These are phyloP conservation scores for Dryobotodes eremita DNA, from an alignment of 2,888 invertebrate genomes.

Conservation along the genomic window DNA sequence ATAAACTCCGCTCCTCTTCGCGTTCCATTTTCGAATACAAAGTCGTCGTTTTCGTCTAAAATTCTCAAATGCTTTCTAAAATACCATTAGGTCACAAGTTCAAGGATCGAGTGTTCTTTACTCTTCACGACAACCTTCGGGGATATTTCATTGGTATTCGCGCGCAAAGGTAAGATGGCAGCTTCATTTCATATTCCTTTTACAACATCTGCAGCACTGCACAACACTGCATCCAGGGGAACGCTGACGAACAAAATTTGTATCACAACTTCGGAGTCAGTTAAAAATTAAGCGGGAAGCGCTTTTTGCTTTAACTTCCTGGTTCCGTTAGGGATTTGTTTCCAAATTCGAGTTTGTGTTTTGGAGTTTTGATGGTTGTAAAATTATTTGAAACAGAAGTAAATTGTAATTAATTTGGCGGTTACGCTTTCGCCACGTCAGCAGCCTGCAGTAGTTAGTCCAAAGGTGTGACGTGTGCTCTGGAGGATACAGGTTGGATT, in stretches of 20 bases:
- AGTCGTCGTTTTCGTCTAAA: constrained; percentile 20
- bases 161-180: constrained; percentile 58
- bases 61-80: constrained; percentile 40
- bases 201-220: constrained; percentile 56
- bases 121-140: constrained; percentile 37
- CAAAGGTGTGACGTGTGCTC: neutral
- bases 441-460: neutral
- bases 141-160: constrained; percentile 59
- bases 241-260: constrained; percentile 55
- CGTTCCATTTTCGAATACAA: constrained; percentile 40
- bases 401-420: constrained; percentile 1
- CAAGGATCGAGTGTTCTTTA: constrained; percentile 54
- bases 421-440: neutral
- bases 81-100: constrained; percentile 50
- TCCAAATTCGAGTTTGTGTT: constrained; percentile 45
- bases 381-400: neutral
- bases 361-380: too few relatives aligned
- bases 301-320: constrained; percentile 52
- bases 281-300: constrained; percentile 60
- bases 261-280: constrained; percentile 53
- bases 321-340: constrained; percentile 32
- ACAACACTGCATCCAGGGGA: constrained; percentile 49
- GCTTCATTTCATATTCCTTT: constrained; percentile 72
- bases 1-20: constrained; percentile 23
- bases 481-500: too few relatives aligned